Percentiles rank a stretch among this genome's conserved stretches.
Evolutionary conservation across 2,888 invertebrate species (phyloP).

Genomic region (Yponomeuta malinellus): DNA sequence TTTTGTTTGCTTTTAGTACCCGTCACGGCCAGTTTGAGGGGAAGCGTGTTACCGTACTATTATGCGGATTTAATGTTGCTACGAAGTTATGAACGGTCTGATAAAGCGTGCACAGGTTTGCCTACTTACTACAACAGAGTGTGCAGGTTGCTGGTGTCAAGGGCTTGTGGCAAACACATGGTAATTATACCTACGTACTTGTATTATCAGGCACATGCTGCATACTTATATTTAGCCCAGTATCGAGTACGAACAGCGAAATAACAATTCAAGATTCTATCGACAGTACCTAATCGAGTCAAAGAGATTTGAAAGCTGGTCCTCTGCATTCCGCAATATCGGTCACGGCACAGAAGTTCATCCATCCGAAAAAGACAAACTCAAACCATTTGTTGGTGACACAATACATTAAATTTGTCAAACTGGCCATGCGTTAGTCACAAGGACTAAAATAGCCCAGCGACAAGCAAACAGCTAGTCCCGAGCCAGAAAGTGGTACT

Average conservation of each 20-base stretch:
- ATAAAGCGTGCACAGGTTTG: background rate
- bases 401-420: background rate
- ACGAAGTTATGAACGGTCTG: background rate
- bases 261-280: too few species aligned
- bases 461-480: background rate
- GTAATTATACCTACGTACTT: too few species aligned
- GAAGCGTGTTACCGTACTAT: constrained; percentile 12
- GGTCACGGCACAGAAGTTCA: background rate
- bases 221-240: too few species aligned
- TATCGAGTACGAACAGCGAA: too few species aligned
- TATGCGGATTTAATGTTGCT: constrained; percentile 12
- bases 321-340: background rate
- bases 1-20: constrained; percentile 31
- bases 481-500: background rate
- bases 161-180: background rate
- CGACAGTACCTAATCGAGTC: too few species aligned
- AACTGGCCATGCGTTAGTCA: background rate
- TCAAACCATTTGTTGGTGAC: too few species aligned
- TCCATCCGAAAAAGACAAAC: background rate
- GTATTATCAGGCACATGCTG: too few species aligned
- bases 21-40: constrained; percentile 20
- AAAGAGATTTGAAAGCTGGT: too few species aligned
- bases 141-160: background rate
- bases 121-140: background rate
- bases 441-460: background rate